Evolutionary conservation across 2,113 vertebrate genomes (phyloP).

Genomic region (Crotalus tigris): DNA sequence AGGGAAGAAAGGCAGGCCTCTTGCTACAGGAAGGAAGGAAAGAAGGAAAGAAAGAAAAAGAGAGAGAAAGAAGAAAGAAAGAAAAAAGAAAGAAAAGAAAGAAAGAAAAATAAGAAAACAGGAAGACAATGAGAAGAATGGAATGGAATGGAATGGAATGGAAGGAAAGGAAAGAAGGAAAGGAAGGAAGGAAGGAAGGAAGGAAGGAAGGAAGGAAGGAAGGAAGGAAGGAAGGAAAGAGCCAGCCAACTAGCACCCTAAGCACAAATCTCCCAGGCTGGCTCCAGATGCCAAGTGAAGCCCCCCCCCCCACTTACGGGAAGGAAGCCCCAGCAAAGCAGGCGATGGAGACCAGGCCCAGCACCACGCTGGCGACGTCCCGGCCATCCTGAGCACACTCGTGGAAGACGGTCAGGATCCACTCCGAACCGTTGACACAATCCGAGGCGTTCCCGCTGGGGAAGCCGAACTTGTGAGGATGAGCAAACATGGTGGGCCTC

Average conservation of each 20-base stretch:
- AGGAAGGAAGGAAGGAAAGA: neutral
- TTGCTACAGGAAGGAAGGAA: no score
- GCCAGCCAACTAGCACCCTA: neutral
- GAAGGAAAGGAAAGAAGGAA: fast-evolving
- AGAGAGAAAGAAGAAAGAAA: no score
- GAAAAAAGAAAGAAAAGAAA: no score
- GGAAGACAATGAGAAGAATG: no score
- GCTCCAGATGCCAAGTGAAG: neutral
- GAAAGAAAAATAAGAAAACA: no score
- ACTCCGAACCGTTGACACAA: conserved; percentile 84
- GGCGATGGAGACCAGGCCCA: conserved; percentile 86
- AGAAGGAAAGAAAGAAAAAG: no score
- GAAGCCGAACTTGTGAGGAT: neutral
- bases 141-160: no score
- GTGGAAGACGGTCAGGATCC: conserved; percentile 80
- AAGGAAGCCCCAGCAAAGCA: conserved; percentile 87
- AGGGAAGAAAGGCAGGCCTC: no score
- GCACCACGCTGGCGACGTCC: conserved; percentile 82
- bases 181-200: no score
- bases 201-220: no score
- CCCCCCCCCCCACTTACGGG: conserved; percentile 78
- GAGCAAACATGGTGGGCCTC: neutral
- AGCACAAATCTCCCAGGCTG: neutral
- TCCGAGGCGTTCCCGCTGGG: conserved; percentile 64
- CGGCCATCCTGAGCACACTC: conserved; percentile 83